Percentiles rank a stretch among this genome's conserved stretches.
Conservation (phyloP, 1,140 invertebrate species). For the Cotesia chilonis region DNA sequence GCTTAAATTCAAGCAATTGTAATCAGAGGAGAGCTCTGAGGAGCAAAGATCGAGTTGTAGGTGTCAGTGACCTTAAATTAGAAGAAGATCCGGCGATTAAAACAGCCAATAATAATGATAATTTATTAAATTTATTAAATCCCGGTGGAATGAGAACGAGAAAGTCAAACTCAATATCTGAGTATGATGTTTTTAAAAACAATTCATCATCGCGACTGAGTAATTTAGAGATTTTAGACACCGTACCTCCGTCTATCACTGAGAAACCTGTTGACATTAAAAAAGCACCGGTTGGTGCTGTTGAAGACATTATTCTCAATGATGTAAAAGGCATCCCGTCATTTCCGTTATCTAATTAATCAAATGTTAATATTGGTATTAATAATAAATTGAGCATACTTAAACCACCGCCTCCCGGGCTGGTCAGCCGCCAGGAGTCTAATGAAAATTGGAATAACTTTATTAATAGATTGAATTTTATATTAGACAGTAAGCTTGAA, state of each 20-base stretch:
- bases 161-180: too few relatives aligned
- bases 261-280: conserved; percentile 56
- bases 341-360: conserved; percentile 50
- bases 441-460: conserved; percentile 63
- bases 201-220: conserved; percentile 32
- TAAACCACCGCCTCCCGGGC: conserved; percentile 58
- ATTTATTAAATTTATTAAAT: too few relatives aligned
- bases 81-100: too few relatives aligned
- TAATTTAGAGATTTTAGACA: conserved; percentile 56
- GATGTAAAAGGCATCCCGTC: conserved; percentile 55
- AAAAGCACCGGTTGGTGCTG: conserved; percentile 34
- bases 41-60: too few relatives aligned
- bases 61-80: too few relatives aligned
- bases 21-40: too few relatives aligned
- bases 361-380: conserved; percentile 38
- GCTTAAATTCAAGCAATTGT: too few relatives aligned
- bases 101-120: too few relatives aligned
- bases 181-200: conserved; percentile 1
- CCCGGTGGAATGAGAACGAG: too few relatives aligned
- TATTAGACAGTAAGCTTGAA: conserved; percentile 60
- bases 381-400: conserved; percentile 57
- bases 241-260: conserved; percentile 44
- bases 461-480: conserved; percentile 58
- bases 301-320: conserved; percentile 37
- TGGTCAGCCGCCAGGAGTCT: conserved; percentile 59